Conservation (phyloP, 2,113 vertebrate genomes). For the Nannobrachium achirus region DNA sequence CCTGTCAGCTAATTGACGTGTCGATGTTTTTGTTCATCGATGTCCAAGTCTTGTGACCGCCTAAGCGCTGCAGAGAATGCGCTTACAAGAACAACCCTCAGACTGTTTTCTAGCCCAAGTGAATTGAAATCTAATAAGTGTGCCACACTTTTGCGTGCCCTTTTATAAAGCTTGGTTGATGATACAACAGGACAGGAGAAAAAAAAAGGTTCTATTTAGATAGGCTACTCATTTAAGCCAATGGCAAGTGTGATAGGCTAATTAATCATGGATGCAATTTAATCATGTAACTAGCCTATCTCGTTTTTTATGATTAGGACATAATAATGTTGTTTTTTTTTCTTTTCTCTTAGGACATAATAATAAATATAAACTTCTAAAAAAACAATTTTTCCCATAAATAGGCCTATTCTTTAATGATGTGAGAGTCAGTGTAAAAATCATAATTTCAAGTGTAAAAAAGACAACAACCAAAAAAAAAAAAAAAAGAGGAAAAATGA, state of each 20-base stretch:
- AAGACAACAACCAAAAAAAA: not conserved
- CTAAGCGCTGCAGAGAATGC: slow-evolving; percentile 67
- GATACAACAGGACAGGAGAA: too few species aligned
- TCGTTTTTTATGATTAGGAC: too few species aligned
- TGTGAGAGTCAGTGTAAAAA: too few species aligned
- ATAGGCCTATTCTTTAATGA: too few species aligned
- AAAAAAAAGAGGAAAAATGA: not conserved
- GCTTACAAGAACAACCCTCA: slow-evolving; percentile 54
- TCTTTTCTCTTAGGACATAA: too few species aligned
- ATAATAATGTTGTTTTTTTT: too few species aligned
- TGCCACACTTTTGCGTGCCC: not conserved
- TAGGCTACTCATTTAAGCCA: too few species aligned
- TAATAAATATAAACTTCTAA: too few species aligned
- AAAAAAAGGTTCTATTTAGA: too few species aligned
- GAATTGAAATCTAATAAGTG: not conserved
- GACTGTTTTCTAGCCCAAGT: not conserved
- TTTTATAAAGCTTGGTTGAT: not conserved
- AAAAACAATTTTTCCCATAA: too few species aligned
- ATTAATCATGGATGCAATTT: not conserved
- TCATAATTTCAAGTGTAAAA: too few species aligned
- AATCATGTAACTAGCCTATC: not conserved
- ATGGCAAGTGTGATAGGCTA: not conserved
- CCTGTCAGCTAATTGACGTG: slow-evolving; percentile 55
- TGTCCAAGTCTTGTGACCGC: slow-evolving; percentile 75
- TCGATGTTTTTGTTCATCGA: slow-evolving; percentile 65